phyloP scores from a whole-genome alignment of 2,888 invertebrate species.

The Carterocephalus palaemon region DNA sequence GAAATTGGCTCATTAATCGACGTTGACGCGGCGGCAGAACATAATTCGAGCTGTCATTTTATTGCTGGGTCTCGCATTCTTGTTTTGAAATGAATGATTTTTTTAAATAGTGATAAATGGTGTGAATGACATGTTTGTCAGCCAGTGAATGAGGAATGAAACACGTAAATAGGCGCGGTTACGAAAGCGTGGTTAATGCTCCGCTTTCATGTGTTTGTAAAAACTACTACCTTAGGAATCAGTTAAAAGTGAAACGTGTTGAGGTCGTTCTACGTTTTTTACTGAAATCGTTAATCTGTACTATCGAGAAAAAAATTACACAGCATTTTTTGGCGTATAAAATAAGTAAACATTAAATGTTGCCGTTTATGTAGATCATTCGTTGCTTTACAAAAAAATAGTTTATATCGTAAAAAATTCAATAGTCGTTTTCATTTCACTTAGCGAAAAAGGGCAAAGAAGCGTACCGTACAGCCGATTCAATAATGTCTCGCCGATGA shows the following conservation, averaged over 20 bases:
- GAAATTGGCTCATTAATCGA: constrained; percentile 70
- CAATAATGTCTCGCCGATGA: constrained; percentile 29
- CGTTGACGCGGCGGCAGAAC: constrained; percentile 41
- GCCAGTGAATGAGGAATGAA: constrained; percentile 29
- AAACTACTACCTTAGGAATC: constrained; percentile 5
- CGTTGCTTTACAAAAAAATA: constrained; percentile 17
- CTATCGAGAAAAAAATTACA: neutral
- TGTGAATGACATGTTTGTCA: constrained; percentile 33
- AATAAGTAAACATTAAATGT: constrained; percentile 13
- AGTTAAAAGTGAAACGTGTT: constrained; percentile 6
- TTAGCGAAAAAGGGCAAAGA: constrained; percentile 22
- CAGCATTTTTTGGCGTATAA: neutral
- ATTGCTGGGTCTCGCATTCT: constrained; percentile 42
- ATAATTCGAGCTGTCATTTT: constrained; percentile 64
- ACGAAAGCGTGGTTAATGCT: constrained; percentile 22
- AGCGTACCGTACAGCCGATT: constrained; percentile 27
- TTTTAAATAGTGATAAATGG: constrained; percentile 46
- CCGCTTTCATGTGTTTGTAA: constrained; percentile 10
- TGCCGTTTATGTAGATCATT: constrained; percentile 19
- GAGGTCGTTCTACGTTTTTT: neutral
- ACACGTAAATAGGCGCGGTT: constrained; percentile 23
- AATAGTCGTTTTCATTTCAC: constrained; percentile 25
- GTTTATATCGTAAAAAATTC: constrained; percentile 13
- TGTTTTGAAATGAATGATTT: constrained; percentile 37
- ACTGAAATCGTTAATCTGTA: constrained; percentile 4